Evolutionary conservation across 2,797 vertebrate species (phyloP).

Genomic region (Kryptolebias ocellatus): DNA sequence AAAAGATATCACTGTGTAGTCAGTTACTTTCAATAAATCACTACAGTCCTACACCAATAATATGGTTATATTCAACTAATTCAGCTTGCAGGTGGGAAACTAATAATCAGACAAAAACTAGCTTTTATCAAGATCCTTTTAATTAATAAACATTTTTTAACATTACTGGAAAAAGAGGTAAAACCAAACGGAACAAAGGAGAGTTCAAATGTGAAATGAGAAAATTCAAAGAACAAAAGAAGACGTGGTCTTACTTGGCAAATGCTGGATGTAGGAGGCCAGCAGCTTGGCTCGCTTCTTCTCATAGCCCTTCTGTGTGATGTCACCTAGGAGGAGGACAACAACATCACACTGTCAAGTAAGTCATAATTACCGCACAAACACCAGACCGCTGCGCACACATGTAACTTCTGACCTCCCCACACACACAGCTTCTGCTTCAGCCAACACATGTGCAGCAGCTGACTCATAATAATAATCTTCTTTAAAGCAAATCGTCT

Average conservation of each 20-base stretch:
- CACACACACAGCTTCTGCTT: conserved; percentile 32
- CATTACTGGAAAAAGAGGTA: neutral
- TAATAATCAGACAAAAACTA: neutral
- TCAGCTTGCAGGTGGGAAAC: neutral
- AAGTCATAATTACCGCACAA: conserved; percentile 66
- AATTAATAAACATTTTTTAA: neutral
- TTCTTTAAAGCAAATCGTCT: conserved; percentile 66
- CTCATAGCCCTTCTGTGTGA: conserved; percentile 98
- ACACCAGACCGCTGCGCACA: conserved; percentile 30
- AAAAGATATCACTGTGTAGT: conserved; percentile 18
- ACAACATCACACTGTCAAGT: conserved; percentile 69
- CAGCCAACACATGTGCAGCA: conserved; percentile 48
- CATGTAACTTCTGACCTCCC: conserved; percentile 26
- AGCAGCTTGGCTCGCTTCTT: conserved; percentile 96
- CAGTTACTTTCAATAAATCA: neutral
- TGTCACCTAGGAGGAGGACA: conserved; percentile 89
- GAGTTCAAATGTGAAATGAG: conserved; percentile 4
- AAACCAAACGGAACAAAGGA: neutral
- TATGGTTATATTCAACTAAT: fast-evolving
- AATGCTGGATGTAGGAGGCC: conserved; percentile 88
- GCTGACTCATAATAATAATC: conserved; percentile 71
- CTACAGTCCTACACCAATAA: neutral
- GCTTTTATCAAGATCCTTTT: neutral
- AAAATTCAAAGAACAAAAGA: conserved; percentile 8
- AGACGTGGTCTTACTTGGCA: conserved; percentile 84